Conservation (phyloP, 1,140 invertebrate species). For the Glossosoma conforme region DNA sequence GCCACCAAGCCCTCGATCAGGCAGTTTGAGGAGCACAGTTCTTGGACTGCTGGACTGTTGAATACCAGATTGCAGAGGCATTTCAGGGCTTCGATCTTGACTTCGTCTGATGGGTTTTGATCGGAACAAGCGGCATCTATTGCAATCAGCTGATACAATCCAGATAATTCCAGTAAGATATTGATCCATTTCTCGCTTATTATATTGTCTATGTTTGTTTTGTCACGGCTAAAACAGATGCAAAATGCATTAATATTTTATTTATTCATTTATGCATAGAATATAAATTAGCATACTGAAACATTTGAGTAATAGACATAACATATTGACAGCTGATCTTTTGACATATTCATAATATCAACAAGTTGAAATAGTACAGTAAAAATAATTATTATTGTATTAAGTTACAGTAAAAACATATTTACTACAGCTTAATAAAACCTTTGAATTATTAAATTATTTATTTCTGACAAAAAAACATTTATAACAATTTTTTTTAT, state of each 20-base stretch:
- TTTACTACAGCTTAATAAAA: no score
- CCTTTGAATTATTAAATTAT: no score
- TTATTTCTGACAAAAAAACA: no score
- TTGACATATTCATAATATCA: no score
- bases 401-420: no score
- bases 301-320: not conserved
- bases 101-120: slow-evolving; percentile 36
- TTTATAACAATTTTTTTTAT: no score
- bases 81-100: slow-evolving; percentile 74
- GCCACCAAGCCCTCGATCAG: slow-evolving; percentile 71
- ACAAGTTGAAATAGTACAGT: no score
- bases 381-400: no score
- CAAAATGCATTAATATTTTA: not conserved
- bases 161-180: slow-evolving; percentile 59
- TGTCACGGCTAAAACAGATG: slow-evolving; percentile 63
- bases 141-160: slow-evolving; percentile 47
- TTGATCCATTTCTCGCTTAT: slow-evolving; percentile 63
- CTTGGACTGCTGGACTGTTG: slow-evolving; percentile 68
- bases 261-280: not conserved
- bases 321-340: no score
- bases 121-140: slow-evolving; percentile 35
- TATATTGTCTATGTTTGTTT: slow-evolving; percentile 63
- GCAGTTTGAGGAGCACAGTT: slow-evolving; percentile 63
- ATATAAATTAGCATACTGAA: not conserved
- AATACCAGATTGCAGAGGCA: slow-evolving; percentile 86